Base-by-base conservation (phyloP, 1,140 invertebrate species). In the Drosophila busckii region DNA sequence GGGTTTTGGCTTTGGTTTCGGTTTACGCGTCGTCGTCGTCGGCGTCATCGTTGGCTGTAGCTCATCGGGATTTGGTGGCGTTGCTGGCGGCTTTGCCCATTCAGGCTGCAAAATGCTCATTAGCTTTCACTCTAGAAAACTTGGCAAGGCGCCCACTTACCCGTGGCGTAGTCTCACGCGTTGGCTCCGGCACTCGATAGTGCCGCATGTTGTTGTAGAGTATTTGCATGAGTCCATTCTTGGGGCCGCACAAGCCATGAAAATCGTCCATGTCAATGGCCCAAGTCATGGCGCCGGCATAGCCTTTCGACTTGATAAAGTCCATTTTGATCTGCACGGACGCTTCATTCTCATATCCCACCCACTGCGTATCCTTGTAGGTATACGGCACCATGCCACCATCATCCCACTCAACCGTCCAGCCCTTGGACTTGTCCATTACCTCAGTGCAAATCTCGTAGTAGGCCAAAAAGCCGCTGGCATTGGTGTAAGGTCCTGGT, bases 241-340 rank as follows among this genome's bases (percentile, higher is more conserved):
- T 90, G 0, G 90, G 88, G 0, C 94, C 94, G 73, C 94, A 96
- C 2, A 94, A 65, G 1, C 94, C 94, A 37, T 90, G 89, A 70
- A 95, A 95, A 70, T 95, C 94, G 45, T 96, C 94, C 94, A 95
- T 95, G 58, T 95, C 94, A 32, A 95, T 93, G 3, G 95, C 94
- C 95, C 95, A 97, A 5, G 91, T 93, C 95, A 97, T 97, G 0
- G 93, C 90, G 3, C 96, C 96, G 0, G 92, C 92, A 70, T 96
- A 95, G 0, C 94, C 93, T 70, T 93, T 94, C 7, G 90, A 71
- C 73, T 94, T 95, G 48, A 96, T 93, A 86, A 90, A 96, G 64
- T 96, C 92, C 92, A 96, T 95, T 88, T 97, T 97, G 37, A 95
- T 94, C 66, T 94, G 92, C 1, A 97, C 88, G 71, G 94, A 86